Evolutionary conservation across 2,888 invertebrate species (phyloP), one percentile per base, ranked within the genome.

Genomic region (Fragum whitleyi): DNA sequence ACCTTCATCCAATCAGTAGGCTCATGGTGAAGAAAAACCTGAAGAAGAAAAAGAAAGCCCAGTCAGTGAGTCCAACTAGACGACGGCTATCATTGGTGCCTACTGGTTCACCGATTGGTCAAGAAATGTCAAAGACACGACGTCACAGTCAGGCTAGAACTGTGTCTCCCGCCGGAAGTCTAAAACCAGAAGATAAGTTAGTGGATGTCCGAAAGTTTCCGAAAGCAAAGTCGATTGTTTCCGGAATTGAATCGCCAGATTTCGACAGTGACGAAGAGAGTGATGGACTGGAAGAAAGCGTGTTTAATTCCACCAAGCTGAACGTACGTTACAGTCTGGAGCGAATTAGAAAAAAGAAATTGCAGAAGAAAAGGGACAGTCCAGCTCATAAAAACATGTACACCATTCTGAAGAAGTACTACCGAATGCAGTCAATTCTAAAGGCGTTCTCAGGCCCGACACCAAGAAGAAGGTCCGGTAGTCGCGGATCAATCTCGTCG

Each of bases 251-350:
- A n/a, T 80, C 80, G 2, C 72, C 80, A 1, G 81, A 79, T 68
- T 26, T 14, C 21, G 67, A 74, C 6, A 70, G 69, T 21, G 77
- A 81, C 1, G 70, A 76, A 19, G 74, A 79, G 21, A 74, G 59
- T 61, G 79, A 79, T 19, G 79, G 74, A 6, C 26, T 73, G 1
- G 73, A 77, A 2, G 57, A 70, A 6, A 69, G 61, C 47, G 9
- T 28, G 16, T 88, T 88, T 68, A 78, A 85, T 47, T 77, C 85
- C 0, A 80, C 73, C 9, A 83, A 81, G 39, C 79, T 86, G 9
- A 82, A 85, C 59, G 67, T 77, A 1, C 68, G 69, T 2, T 87
- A 86, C 77, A 88, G 88, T 36, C 70, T 85, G 23, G 86, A 86
- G 62, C 76, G 74, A 53, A 75, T 88, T 0, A 72, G 67, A 36